Evolutionary conservation across 2,797 vertebrate species (phyloP), one percentile per base, ranked within the genome.

Genomic region (Champsocephalus esox): DNA sequence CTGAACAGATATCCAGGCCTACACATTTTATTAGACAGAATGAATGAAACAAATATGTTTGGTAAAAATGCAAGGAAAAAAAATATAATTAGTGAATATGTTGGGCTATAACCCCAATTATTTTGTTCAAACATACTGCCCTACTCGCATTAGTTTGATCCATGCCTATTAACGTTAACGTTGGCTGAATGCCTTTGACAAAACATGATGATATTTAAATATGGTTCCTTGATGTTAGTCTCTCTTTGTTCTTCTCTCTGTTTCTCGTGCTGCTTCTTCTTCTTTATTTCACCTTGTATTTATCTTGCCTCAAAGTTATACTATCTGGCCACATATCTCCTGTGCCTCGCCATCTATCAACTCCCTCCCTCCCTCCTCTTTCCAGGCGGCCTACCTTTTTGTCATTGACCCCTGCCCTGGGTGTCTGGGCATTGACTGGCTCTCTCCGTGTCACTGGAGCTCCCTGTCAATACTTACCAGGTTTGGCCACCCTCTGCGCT

Each of bases 401-500:
- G 93, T 94, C 94, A 93, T 94, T 95, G 92, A 94, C 93, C 93
- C 88, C 82, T 94, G 89, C 87, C 90, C 90, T 66, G 86, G 61
- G 84, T 92, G 91, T 93, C 93, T 94, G 87, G 88, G 90, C 93
- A 94, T 94, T 92, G 92, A 94, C 93, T 93, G 91, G 79, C 92
- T 92, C 86, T 88, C 90, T 87, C 88, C 84, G 77, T 94, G 94
- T 94, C 93, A 95, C 92, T 92, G 92, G 93, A 95, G 94, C 94
- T 94, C 86, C 79, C 93, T 90, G 94, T 95, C 94, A 92, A 95
- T 95, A 95, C 94, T 95, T 95, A 95, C 93, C 92, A 94, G 93
- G 94, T 95, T 95, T 95, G 92, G 88, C 91, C 92, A 93, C 91
- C 92, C 92, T 90, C 86, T 85, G 89, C 51, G 86, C 89, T 92